Percentiles rank a stretch among this genome's conserved stretches.
Evolutionary conservation across 2,113 vertebrate species (phyloP).

Genomic region (Podarcis muralis): DNA sequence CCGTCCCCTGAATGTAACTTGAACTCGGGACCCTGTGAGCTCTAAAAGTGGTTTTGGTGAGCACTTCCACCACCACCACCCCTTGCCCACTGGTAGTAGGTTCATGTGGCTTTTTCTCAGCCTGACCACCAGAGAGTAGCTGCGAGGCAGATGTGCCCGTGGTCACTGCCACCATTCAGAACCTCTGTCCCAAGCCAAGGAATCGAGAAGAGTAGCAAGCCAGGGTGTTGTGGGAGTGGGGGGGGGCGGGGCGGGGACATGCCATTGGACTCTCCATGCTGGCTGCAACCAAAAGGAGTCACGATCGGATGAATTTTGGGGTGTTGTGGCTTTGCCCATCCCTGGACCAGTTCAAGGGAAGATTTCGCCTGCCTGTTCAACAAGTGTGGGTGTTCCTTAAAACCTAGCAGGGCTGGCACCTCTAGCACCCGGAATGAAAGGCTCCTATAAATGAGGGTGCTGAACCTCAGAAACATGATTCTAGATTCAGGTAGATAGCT

Average conservation of each 20-base stretch:
- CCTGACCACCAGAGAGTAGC: neutral
- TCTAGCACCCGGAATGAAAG: neutral
- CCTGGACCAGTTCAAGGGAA: neutral
- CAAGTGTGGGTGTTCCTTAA: too few relatives aligned
- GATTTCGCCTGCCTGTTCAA: neutral
- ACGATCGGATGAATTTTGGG: too few relatives aligned
- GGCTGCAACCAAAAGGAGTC: too few relatives aligned
- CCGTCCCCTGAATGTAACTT: too few relatives aligned
- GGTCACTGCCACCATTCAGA: neutral
- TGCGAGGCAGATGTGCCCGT: too few relatives aligned
- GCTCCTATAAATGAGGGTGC: neutral
- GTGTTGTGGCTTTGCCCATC: too few relatives aligned
- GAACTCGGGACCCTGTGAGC: neutral
- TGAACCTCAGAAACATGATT: neutral
- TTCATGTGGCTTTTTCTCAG: neutral
- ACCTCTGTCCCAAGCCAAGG: neutral
- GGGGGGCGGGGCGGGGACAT: too few relatives aligned
- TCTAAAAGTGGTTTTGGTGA: neutral
- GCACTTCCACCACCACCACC: neutral
- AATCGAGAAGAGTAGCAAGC: neutral
- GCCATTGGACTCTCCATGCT: too few relatives aligned
- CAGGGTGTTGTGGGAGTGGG: neutral
- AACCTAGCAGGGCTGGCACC: too few relatives aligned
- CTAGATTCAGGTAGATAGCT: too few relatives aligned
- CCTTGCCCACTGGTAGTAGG: neutral